These are phyloP conservation scores for Dyspetes luteomarginatus DNA, from an alignment of 2,888 invertebrate genomes.

Conservation along the genomic window DNA sequence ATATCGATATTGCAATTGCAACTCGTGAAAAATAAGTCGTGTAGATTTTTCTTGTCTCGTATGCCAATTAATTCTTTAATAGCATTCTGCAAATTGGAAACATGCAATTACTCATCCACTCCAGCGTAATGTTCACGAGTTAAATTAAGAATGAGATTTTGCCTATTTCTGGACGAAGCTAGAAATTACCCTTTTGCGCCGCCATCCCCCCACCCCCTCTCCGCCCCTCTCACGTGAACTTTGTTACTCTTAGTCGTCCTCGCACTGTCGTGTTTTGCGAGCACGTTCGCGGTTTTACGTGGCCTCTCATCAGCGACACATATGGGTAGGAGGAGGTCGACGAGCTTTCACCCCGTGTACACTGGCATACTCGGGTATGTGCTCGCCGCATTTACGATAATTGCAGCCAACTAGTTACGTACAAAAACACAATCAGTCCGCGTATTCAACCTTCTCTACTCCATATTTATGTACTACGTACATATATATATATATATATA, in stretches of 20 bases:
- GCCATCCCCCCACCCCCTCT: too few relatives aligned
- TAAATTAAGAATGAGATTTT: neutral
- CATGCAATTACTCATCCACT: too few relatives aligned
- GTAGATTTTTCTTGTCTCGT: too few relatives aligned
- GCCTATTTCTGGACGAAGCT: neutral
- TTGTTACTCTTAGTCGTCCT: constrained; percentile 7
- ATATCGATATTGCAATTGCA: neutral
- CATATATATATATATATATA: neutral
- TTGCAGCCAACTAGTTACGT: constrained; percentile 71
- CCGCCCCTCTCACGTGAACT: too few relatives aligned
- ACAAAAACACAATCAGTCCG: constrained; percentile 76
- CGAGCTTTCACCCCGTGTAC: constrained; percentile 27
- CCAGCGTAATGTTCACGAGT: too few relatives aligned
- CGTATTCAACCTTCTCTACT: constrained; percentile 22
- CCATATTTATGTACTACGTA: neutral
- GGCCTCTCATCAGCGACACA: constrained; percentile 49
- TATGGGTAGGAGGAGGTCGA: constrained; percentile 8
- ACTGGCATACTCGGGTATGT: constrained; percentile 8
- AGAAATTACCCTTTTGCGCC: constrained; percentile 8
- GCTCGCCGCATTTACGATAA: constrained; percentile 54
- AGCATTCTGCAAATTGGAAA: too few relatives aligned
- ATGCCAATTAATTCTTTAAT: too few relatives aligned
- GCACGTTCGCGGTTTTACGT: constrained; percentile 20
- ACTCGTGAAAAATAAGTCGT: too few relatives aligned
- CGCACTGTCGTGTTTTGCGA: neutral